Percentiles rank a stretch among this genome's conserved stretches.
These are phyloP conservation scores for Galerucella calmariensis DNA, from an alignment of 2,888 invertebrate genomes.

Conservation along the genomic window DNA sequence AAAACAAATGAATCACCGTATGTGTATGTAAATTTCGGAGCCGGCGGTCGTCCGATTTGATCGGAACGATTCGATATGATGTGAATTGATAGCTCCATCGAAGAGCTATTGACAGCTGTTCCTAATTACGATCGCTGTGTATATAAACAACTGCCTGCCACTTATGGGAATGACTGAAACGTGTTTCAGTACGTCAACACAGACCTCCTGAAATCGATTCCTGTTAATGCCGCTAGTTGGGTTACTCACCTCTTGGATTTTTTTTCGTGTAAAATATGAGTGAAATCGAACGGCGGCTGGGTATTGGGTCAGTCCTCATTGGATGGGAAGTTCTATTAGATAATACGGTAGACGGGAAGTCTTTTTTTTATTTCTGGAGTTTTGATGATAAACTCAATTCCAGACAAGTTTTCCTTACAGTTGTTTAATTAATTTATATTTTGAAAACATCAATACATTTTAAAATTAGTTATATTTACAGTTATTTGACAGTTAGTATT, in stretches of 20 bases:
- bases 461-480: no score
- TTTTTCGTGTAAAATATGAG: conserved; percentile 20
- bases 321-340: neutral
- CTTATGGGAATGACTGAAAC: conserved; percentile 40
- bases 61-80: conserved; percentile 28
- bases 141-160: conserved; percentile 42
- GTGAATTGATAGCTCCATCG: conserved; percentile 36
- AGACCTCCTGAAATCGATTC: conserved; percentile 40
- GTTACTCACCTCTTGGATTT: conserved; percentile 40
- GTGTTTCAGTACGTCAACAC: conserved; percentile 43
- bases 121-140: conserved; percentile 31
- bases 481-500: no score
- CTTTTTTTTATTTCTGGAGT: neutral
- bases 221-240: conserved; percentile 34
- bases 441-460: no score
- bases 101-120: conserved; percentile 37
- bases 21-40: conserved; percentile 21
- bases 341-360: neutral
- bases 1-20: conserved; percentile 29
- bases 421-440: no score
- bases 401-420: no score
- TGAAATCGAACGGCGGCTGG: conserved; percentile 18
- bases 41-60: conserved; percentile 17
- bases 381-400: no score
- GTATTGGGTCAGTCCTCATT: conserved; percentile 1